phyloP scores from a whole-genome alignment of 1,140 invertebrate genomes.

The Microplitis demolitor region DNA sequence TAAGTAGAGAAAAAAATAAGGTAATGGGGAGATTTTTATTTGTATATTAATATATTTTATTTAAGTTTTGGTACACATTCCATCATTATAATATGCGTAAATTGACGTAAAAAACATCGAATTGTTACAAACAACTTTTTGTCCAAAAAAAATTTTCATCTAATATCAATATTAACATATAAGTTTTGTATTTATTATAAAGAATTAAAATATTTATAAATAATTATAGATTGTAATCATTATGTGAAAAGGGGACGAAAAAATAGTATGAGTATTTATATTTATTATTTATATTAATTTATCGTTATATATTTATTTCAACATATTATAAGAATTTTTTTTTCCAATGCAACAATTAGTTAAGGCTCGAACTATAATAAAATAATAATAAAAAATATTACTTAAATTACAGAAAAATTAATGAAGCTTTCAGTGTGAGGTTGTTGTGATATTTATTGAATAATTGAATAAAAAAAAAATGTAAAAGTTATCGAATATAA shows the following conservation, averaged over 20 bases:
- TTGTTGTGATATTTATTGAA: constrained; percentile 57
- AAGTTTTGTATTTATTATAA: background rate
- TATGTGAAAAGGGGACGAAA: no score
- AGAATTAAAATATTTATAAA: no score
- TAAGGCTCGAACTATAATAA: background rate
- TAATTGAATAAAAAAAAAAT: constrained; percentile 39
- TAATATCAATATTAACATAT: background rate
- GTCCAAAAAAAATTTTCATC: background rate
- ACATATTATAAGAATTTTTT: background rate
- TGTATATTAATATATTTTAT: background rate
- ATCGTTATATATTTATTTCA: no score
- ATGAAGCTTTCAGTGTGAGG: constrained; percentile 56
- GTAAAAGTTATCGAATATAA: constrained; percentile 30
- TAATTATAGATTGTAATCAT: no score
- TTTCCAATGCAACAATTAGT: background rate
- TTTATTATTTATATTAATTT: no score
- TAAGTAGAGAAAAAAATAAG: background rate
- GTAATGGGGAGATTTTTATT: background rate
- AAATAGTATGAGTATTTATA: no score
- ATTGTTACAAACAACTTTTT: background rate
- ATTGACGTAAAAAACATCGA: background rate
- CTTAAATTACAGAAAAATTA: constrained; percentile 35
- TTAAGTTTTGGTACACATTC: no score
- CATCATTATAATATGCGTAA: background rate
- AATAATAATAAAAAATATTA: constrained; percentile 32